These are phyloP conservation scores for Myotis yumanensis DNA, from an alignment of 2,113 vertebrate genomes.

Conservation along the genomic window DNA sequence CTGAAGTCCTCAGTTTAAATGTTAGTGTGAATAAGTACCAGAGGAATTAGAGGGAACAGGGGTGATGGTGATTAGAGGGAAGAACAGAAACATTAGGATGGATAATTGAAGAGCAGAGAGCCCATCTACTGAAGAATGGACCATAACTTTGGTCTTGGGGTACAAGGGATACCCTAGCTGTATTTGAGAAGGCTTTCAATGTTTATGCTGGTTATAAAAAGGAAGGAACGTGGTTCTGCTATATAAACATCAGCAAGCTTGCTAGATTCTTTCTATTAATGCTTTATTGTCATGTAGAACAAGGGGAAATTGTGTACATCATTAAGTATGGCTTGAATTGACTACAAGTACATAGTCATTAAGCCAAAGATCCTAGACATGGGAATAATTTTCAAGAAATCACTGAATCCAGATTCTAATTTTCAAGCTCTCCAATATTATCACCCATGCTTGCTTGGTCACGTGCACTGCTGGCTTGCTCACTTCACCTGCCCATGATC, in stretches of 20 bases:
- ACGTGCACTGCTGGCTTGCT: neutral
- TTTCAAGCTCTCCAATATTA: neutral
- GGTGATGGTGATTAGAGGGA: neutral
- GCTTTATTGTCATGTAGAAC: neutral
- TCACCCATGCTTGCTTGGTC: neutral
- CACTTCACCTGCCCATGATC: neutral
- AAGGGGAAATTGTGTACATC: neutral
- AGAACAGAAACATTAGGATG: neutral
- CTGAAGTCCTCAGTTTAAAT: neutral
- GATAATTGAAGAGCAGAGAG: neutral
- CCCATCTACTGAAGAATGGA: neutral
- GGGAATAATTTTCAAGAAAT: constrained; percentile 3
- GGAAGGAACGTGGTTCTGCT: neutral
- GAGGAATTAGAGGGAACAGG: neutral
- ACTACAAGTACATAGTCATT: neutral
- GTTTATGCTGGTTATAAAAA: neutral
- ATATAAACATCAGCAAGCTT: neutral
- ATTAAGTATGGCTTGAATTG: neutral
- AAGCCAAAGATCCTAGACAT: neutral
- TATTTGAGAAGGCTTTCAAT: neutral
- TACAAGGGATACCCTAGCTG: neutral
- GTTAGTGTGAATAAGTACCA: neutral
- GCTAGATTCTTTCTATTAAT: neutral
- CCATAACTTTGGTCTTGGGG: neutral
- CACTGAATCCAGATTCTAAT: neutral